phyloP scores from a whole-genome alignment of 2,888 invertebrate species.

The Leucoma salicis region DNA sequence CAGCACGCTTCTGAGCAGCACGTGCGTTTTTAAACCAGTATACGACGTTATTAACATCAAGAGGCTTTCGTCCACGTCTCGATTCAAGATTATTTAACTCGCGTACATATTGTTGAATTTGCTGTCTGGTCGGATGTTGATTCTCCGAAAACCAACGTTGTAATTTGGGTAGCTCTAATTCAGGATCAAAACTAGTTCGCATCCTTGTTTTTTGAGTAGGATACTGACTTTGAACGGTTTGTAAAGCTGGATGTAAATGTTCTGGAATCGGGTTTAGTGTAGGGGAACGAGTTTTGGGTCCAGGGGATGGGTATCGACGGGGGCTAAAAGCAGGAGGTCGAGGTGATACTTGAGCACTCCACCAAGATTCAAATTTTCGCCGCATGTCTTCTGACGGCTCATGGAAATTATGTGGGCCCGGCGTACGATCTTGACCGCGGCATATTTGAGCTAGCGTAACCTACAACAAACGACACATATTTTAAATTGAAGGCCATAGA shows the following conservation, averaged over 20 bases:
- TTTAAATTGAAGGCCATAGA: conserved; percentile 43
- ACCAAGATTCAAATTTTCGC: conserved; percentile 96
- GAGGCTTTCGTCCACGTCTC: conserved; percentile 94
- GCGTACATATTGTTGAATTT: conserved; percentile 97
- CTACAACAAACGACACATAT: conserved; percentile 76
- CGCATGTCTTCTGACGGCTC: conserved; percentile 92
- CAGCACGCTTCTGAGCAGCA: conserved; percentile 96
- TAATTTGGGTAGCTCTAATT: conserved; percentile 96
- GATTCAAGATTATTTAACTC: conserved; percentile 96
- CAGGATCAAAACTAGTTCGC: conserved; percentile 98
- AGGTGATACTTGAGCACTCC: conserved; percentile 88
- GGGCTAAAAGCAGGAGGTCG: conserved; percentile 78
- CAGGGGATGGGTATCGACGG: conserved; percentile 74
- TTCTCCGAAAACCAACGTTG: conserved; percentile 99
- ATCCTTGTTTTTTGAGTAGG: conserved; percentile 95
- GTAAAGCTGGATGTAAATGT: conserved; percentile 87
- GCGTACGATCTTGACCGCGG: conserved; percentile 87
- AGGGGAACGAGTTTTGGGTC: conserved; percentile 77
- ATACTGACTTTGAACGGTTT: conserved; percentile 88
- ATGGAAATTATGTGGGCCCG: conserved; percentile 84
- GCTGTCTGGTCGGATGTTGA: conserved; percentile 97
- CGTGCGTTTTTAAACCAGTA: conserved; percentile 99
- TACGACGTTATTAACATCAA: conserved; percentile 97
- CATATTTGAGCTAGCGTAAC: conserved; percentile 91
- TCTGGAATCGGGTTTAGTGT: conserved; percentile 74